A percentile compares a stretch with the other conserved stretches of the same genome.
Evolutionary conservation across 2,888 invertebrate species (phyloP).

Genomic region (Ctenicera cuprea): DNA sequence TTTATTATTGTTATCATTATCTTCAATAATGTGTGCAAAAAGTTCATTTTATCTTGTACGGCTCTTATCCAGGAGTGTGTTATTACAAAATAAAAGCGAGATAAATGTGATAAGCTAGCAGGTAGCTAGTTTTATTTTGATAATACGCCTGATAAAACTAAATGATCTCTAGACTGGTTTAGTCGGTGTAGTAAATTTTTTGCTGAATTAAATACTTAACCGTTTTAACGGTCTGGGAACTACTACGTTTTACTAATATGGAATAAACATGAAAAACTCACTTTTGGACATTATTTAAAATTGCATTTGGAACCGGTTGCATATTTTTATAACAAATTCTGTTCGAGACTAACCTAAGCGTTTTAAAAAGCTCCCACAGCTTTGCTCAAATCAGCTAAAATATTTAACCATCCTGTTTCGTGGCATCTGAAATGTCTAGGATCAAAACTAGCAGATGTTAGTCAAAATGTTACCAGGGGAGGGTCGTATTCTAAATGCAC

Average conservation of each 20-base stretch:
- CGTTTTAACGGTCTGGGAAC: background rate
- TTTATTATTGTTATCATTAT: background rate
- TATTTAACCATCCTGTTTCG: conserved; percentile 28
- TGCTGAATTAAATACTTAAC: background rate
- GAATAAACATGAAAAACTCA: background rate
- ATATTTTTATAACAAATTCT: too few species aligned
- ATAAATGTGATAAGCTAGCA: conserved; percentile 28
- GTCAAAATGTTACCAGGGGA: conserved; percentile 39
- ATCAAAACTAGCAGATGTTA: conserved; percentile 49
- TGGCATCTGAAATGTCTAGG: conserved; percentile 15
- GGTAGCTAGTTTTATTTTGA: conserved; percentile 33
- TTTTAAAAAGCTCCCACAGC: background rate
- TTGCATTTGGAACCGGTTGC: too few species aligned
- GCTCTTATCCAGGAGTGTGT: conserved; percentile 25
- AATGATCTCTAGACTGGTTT: conserved; percentile 7
- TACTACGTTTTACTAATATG: background rate
- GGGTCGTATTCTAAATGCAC: conserved; percentile 44
- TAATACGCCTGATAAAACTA: conserved; percentile 16
- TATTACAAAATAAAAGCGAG: conserved; percentile 31
- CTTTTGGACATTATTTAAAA: too few species aligned
- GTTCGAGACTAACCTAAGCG: too few species aligned
- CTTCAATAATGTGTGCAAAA: background rate
- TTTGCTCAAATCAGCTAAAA: background rate
- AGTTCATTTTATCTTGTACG: conserved; percentile 5
- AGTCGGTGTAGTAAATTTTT: background rate